A percentile compares a stretch with the other conserved stretches of the same genome.
Conservation (phyloP, 2,888 invertebrate species). For the Drosophila prolongata region DNA sequence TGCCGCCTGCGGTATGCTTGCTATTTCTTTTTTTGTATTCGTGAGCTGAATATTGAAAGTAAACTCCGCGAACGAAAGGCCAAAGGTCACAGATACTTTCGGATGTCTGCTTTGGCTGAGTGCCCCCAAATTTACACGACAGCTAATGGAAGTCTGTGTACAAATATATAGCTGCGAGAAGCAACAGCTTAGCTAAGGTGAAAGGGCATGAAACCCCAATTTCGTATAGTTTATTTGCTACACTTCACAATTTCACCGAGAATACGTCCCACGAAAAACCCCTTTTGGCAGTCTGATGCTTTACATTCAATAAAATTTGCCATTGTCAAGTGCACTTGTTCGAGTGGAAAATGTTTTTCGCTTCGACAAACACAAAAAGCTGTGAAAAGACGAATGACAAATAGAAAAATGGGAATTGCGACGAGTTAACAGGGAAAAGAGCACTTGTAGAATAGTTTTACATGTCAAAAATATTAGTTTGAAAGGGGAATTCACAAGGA, state of each 20-base stretch:
- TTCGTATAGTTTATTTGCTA: constrained; percentile 22
- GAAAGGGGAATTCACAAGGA: background rate
- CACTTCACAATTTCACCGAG: constrained; percentile 2
- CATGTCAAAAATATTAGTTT: background rate
- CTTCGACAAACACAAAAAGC: constrained; percentile 30
- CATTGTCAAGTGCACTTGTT: constrained; percentile 47
- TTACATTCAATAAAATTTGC: constrained; percentile 58
- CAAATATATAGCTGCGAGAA: constrained; percentile 10
- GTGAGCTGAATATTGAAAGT: constrained; percentile 55
- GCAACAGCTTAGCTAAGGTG: constrained; percentile 35
- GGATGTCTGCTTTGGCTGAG: constrained; percentile 6
- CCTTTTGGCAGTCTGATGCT: constrained; percentile 10
- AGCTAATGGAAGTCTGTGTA: constrained; percentile 28
- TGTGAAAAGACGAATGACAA: constrained; percentile 41
- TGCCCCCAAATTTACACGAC: constrained; percentile 19
- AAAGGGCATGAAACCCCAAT: constrained; percentile 19
- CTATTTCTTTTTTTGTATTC: constrained; percentile 20
- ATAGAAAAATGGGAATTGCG: constrained; percentile 33
- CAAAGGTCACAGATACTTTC: constrained; percentile 39
- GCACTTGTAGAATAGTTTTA: constrained; percentile 16
- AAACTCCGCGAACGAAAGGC: constrained; percentile 45
- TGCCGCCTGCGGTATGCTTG: constrained; percentile 1
- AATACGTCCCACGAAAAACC: constrained; percentile 12
- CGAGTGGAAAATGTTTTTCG: constrained; percentile 44
- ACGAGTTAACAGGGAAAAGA: constrained; percentile 27